Evolutionary conservation across 2,888 invertebrate genomes (phyloP), one percentile per base, ranked within the genome.

Genomic region (Nezara viridula): DNA sequence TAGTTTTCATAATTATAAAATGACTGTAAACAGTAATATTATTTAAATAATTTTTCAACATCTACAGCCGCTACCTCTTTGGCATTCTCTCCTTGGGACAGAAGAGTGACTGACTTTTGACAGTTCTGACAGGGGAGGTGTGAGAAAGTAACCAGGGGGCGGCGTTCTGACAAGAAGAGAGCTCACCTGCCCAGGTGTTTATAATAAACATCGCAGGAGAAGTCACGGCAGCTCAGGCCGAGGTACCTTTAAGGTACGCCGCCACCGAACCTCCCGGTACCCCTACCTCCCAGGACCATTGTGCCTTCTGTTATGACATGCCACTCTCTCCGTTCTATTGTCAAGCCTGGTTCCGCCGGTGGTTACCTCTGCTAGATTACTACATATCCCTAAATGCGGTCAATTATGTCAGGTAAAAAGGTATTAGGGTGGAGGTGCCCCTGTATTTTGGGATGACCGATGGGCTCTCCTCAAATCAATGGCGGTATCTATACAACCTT

Each of bases 181-280:
- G 14, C n/a, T 81, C 81, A 81, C 81, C 81, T 81, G 81, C 44
- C 44, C 81, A 81, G 81, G 5, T 81, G 81, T 81, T 81, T 81
- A 81, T 81, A 81, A 81, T 81, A 81, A 81, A 81, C 81, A 81
- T 81, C 44, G n/a, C 77, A 44, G 24, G 9, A 40, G 40, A 6
- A 40, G 40, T 77, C 77, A 77, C 77, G 77, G 40, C 77, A 77
- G 24, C 37, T 27, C n/a, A n/a, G n/a, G 24, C 27, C 37, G 21
- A 3, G 21, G 21, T 10, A 24, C 40, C 77, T 81, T 81, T 81
- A 21, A 44, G 44, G 44, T 81, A n/a, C 44, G n/a, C 81, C 81
- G 81, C 81, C 81, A 5, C 24, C 77, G 21, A 6, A 21, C 3
- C 77, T 77, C 40, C 44, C 73, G 37, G 73, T 10, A 1, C 32